Percentiles rank a stretch among this genome's conserved stretches.
phyloP scores from a whole-genome alignment of 2,888 invertebrate genomes.

The Ditula angustiorana region DNA sequence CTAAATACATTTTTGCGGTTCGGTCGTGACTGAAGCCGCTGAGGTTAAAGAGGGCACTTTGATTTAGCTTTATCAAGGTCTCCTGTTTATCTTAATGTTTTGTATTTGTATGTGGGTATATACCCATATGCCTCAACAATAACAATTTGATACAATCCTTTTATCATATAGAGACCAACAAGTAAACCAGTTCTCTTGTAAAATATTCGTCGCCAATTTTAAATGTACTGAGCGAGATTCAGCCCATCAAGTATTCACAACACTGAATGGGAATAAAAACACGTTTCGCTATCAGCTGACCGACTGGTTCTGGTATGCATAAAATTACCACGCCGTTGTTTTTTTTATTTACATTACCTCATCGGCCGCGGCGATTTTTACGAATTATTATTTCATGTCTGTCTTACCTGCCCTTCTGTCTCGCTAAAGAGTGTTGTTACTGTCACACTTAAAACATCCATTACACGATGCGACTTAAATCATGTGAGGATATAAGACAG shows the following conservation, averaged over 20 bases:
- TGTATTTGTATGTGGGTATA: too few species aligned
- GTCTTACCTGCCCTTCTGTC: slow-evolving; percentile 3
- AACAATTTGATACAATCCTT: neutral
- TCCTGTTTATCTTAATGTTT: too few species aligned
- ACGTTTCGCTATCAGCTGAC: slow-evolving; percentile 77
- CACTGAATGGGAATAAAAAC: slow-evolving; percentile 69
- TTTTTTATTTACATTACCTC: slow-evolving; percentile 65
- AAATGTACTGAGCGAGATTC: slow-evolving; percentile 26
- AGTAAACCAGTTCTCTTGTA: neutral
- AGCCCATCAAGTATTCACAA: slow-evolving; percentile 33
- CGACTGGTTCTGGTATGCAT: slow-evolving; percentile 65
- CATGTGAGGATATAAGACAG: too few species aligned
- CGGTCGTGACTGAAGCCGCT: too few species aligned
- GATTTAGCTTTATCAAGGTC: too few species aligned
- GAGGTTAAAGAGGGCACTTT: too few species aligned
- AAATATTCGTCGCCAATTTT: slow-evolving; percentile 18
- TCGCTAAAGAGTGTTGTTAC: neutral
- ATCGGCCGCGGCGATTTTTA: slow-evolving; percentile 50
- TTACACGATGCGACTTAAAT: too few species aligned
- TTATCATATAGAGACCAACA: neutral
- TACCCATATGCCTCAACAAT: neutral
- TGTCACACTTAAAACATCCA: too few species aligned
- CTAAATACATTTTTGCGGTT: too few species aligned
- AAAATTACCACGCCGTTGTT: slow-evolving; percentile 50
- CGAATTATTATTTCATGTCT: slow-evolving; percentile 9